Base-by-base conservation (phyloP, 2,113 vertebrate species). In the Hyperoodon ampullatus region DNA sequence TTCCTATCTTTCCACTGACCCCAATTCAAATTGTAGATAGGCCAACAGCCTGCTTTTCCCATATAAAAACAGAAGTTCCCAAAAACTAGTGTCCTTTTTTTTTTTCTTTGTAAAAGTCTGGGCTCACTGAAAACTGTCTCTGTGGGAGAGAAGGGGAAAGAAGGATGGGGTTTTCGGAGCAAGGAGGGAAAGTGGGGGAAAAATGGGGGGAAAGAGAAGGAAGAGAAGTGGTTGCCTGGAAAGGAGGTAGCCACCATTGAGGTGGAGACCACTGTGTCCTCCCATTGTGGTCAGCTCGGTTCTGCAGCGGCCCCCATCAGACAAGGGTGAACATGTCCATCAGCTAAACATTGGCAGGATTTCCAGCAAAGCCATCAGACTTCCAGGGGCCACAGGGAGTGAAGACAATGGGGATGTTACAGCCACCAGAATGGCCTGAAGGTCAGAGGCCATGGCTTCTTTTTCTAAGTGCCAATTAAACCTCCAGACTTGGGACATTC, bases 241-340 rank as follows among this genome's bases (percentile, higher is more conserved):
- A 47, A 30, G 50, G 15, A 44, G 35, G 24, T 13, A 47, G 55
- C 9, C 4, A 0, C 42, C 39, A 7, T 2, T 15, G 8, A 47
- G 7, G 14, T 6, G 8, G 23, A 42, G 39, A 24, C 15, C 16
- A 1, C 16, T 16, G 5, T 13, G 1, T 15, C 3, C 16, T 18
- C 26, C 0, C 5, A 4, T 18, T n/a, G 2, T 1, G 3, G 0
- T 12, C 65, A 15, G 0, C 30, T 35, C 5, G 13, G 3, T 13
- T 47, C n/a, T 24, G 28, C 0, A 10, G 6, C 3, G 21, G 28
- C 2, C 75, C 4, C 16, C 44, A 6, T 2, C 39, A 24, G 12
- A 93, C 16, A 1, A 53, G 3, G 3, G 42, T 8, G 14, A 75
- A 18, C 26, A 12, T 1, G 1, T 39, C 60, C 9, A 5, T 30